Percentiles rank a stretch among this genome's conserved stretches.
Conservation (phyloP, 1,140 invertebrate genomes). For the Drosophila lacertosa region DNA sequence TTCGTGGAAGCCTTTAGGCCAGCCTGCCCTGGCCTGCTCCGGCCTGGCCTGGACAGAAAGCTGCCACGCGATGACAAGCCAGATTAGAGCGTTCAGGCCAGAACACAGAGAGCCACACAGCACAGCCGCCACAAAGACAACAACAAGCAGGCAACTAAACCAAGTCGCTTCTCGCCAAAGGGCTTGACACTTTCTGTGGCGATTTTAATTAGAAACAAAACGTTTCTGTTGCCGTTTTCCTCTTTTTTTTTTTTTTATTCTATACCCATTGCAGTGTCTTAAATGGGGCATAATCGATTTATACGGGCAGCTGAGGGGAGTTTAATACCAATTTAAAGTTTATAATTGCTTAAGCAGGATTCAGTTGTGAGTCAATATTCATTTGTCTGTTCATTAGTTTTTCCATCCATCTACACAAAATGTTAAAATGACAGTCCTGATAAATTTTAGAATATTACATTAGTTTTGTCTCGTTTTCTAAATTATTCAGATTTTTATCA, state of each 20-base stretch:
- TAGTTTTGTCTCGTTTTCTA: too few species aligned
- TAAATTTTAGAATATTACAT: too few species aligned
- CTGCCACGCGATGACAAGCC: constrained; percentile 77
- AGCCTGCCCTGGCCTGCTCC: constrained; percentile 27
- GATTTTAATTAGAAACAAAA: constrained; percentile 76
- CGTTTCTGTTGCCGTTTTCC: constrained; percentile 11
- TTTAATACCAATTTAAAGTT: too few species aligned
- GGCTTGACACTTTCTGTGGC: constrained; percentile 77
- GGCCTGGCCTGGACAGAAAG: constrained; percentile 67
- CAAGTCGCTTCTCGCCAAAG: constrained; percentile 53
- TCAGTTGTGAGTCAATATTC: too few species aligned
- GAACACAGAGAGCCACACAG: constrained; percentile 25
- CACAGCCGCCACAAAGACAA: constrained; percentile 43
- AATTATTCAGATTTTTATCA: too few species aligned
- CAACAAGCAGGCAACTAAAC: constrained; percentile 65
- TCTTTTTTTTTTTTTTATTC: too few species aligned
- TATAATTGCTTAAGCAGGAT: too few species aligned
- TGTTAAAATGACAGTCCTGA: too few species aligned
- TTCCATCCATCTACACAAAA: too few species aligned
- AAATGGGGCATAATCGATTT: background rate
- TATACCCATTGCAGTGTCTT: too few species aligned
- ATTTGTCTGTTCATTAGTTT: too few species aligned
- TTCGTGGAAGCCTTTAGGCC: constrained; percentile 65
- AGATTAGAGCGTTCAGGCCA: constrained; percentile 57
- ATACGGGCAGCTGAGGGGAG: too few species aligned